Conservation (phyloP, 2,113 vertebrate genomes). For the Forbesichthys agassizii region DNA sequence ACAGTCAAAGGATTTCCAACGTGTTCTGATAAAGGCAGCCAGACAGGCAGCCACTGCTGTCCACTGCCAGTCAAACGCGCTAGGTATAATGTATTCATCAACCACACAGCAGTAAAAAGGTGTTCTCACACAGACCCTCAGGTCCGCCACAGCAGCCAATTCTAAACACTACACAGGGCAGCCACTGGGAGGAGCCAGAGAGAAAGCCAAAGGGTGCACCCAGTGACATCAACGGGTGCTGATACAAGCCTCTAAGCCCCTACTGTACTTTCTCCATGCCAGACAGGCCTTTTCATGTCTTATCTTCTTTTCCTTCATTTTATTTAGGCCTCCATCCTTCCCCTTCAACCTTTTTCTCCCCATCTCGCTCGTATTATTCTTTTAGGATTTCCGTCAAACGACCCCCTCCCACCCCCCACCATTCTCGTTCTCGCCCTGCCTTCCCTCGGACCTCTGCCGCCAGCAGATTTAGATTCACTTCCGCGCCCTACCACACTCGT, state of each 20-base stretch:
- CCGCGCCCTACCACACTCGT: slow-evolving; percentile 69
- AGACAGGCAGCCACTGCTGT: slow-evolving; percentile 41
- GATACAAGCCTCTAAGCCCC: slow-evolving; percentile 63
- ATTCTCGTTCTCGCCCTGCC: slow-evolving; percentile 51
- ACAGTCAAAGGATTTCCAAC: slow-evolving; percentile 71
- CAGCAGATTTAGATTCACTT: slow-evolving; percentile 78
- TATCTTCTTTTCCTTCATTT: slow-evolving; percentile 62
- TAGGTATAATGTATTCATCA: slow-evolving; percentile 51
- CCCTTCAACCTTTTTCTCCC: slow-evolving; percentile 37
- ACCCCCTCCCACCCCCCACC: slow-evolving; percentile 22
- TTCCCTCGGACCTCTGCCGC: slow-evolving; percentile 62
- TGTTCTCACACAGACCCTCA: neutral
- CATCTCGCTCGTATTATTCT: neutral
- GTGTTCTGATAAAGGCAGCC: slow-evolving; percentile 65
- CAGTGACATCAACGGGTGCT: slow-evolving; percentile 62
- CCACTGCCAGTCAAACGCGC: slow-evolving; percentile 31
- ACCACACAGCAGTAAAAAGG: slow-evolving; percentile 33
- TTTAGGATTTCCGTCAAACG: too few species aligned
- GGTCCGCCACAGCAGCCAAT: slow-evolving; percentile 16
- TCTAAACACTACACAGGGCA: slow-evolving; percentile 19
- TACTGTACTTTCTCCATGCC: slow-evolving; percentile 70
- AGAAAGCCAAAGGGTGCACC: slow-evolving; percentile 63
- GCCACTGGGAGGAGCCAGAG: slow-evolving; percentile 67
- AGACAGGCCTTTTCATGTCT: slow-evolving; percentile 68
- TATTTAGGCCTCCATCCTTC: slow-evolving; percentile 42